Evolutionary conservation across 2,888 invertebrate species (phyloP), one percentile per base, ranked within the genome.

Genomic region (Aspidapion aeneum): DNA sequence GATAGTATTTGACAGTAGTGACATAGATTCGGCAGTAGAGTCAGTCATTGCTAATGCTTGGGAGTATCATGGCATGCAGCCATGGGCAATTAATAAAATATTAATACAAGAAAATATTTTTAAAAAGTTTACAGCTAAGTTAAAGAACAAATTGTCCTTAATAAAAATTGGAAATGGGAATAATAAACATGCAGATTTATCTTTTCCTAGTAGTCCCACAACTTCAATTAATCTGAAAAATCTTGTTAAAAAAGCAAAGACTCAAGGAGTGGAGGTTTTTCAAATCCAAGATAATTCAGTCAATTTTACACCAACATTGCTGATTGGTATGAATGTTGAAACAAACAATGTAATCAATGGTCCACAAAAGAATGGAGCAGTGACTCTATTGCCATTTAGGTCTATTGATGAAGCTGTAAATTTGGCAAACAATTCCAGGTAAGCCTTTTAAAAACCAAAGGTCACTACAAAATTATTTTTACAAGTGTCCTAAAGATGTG

Each of bases 1-100:
- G 67, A 74, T 86, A 50, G 79, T 85, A 60, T 85, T 83, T 74
- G 84, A 85, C 63, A 76, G 78, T 55, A 82, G 83, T 9, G 86
- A 86, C 74, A 70, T 85, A 50, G 83, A 85, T 77, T 83, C 85
- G 57, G 82, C 84, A 1, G 81, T 82, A 57, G 83, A 84, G 68
- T 78, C 79, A 48, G 77, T 82, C 2, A 78, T 84, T 49, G 80
- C 82, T 66, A 82, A 82, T 18, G 80, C 82, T 21, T 85, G 84
- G 82, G 80, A 81, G 61, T 82, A 83, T 71, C 81, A 81, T 68
- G 84, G 84, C 64, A 79, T 82, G 81, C 79, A 82, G 17, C 83
- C 83, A 63, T 84, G 82, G 79, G 79, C 82, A 21, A 79, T 82
- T 2, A 80, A 82, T 18, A 78, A 79, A 58, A 74, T 85, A 21